Conservation (phyloP, 2,888 invertebrate genomes). For the Bimastos eiseni region DNA sequence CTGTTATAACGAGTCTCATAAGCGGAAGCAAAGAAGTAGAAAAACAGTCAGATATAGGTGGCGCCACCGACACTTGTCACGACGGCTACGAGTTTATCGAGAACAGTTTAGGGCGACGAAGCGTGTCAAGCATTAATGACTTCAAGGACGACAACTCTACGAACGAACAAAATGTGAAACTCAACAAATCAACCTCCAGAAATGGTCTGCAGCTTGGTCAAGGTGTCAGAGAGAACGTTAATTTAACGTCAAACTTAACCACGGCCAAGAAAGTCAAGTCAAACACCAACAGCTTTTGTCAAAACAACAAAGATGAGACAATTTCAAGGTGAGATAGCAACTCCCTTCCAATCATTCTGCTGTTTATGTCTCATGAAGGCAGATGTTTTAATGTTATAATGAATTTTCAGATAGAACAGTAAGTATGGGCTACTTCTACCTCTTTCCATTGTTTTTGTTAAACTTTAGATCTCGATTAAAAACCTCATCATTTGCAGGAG, state of each 20-base stretch:
- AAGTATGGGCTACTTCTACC: neutral
- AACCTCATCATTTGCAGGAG: no score
- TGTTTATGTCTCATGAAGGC: neutral
- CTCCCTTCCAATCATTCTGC: neutral
- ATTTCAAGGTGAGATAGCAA: slow-evolving; percentile 26
- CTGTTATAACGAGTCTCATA: slow-evolving; percentile 19
- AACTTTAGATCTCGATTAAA: no score
- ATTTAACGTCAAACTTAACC: neutral
- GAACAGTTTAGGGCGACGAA: slow-evolving; percentile 23
- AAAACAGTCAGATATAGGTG: neutral
- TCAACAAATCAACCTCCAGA: slow-evolving; percentile 27
- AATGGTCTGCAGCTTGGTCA: slow-evolving; percentile 20
- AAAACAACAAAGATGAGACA: slow-evolving; percentile 30
- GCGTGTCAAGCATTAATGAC: slow-evolving; percentile 22
- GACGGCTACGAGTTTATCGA: slow-evolving; percentile 22
- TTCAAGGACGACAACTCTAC: slow-evolving; percentile 3
- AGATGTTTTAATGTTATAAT: neutral
- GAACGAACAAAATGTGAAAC: slow-evolving; percentile 23
- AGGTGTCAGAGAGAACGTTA: neutral
- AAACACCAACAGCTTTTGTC: slow-evolving; percentile 26
- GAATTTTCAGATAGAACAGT: neutral
- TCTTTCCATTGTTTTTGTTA: no score
- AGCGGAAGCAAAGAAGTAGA: slow-evolving; percentile 15
- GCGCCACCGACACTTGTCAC: neutral
- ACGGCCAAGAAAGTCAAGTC: slow-evolving; percentile 30